phyloP scores from a whole-genome alignment of 2,113 vertebrate genomes.

The Notothenia rossii region DNA sequence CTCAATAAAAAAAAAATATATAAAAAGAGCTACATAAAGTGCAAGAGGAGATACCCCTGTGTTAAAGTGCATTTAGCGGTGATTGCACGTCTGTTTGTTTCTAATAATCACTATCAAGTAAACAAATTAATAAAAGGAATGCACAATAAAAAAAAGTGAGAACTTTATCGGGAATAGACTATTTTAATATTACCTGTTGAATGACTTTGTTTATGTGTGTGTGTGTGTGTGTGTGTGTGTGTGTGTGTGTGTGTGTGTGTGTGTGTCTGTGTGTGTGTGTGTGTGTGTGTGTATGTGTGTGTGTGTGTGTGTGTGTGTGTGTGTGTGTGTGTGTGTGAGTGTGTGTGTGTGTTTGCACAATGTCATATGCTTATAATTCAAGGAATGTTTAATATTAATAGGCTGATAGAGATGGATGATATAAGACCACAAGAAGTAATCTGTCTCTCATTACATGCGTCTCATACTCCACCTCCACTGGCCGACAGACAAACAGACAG shows the following conservation, averaged over 20 bases:
- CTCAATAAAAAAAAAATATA: too few relatives aligned
- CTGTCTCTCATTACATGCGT: neutral
- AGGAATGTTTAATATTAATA: slow-evolving; percentile 40
- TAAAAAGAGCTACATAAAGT: too few relatives aligned
- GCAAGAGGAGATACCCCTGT: too few relatives aligned
- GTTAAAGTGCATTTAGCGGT: too few relatives aligned
- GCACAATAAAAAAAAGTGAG: neutral
- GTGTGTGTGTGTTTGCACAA: slow-evolving; percentile 10
- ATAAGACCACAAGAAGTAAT: neutral
- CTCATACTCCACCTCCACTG: neutral
- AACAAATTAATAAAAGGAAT: too few relatives aligned
- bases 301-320: neutral
- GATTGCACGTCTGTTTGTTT: too few relatives aligned
- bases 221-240: neutral
- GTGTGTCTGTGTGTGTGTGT: neutral
- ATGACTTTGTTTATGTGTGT: too few relatives aligned
- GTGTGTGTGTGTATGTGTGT: neutral
- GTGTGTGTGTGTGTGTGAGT: neutral
- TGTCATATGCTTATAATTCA: slow-evolving; percentile 40
- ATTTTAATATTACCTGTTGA: too few relatives aligned
- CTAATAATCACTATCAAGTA: too few relatives aligned
- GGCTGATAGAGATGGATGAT: slow-evolving; percentile 41
- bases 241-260: slow-evolving; percentile 3
- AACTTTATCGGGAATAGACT: neutral
- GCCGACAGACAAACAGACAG: neutral